Conservation (phyloP, 2,888 invertebrate genomes). For the Elysia crispata region DNA sequence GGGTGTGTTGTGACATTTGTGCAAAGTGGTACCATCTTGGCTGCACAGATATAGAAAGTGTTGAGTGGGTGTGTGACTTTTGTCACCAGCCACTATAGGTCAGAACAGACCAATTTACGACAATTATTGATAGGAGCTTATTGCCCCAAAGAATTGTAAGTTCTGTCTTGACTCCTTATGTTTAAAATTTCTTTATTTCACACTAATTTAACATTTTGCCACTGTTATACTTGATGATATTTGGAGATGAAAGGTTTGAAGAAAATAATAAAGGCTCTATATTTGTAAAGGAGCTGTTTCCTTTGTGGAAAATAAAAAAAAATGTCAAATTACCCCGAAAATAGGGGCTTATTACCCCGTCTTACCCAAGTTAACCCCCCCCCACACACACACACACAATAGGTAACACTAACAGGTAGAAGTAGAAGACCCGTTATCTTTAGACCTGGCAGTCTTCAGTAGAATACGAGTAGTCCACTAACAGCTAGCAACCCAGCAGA, state of each 20-base stretch:
- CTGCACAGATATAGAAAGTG: conserved; percentile 4
- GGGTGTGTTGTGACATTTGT: not conserved
- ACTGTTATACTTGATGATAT: not conserved
- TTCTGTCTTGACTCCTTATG: not conserved
- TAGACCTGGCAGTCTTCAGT: too few species aligned
- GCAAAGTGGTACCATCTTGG: conserved; percentile 1
- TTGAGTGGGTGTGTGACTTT: conserved; percentile 9
- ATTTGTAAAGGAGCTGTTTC: not conserved
- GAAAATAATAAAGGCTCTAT: not conserved
- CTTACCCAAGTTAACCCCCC: too few species aligned
- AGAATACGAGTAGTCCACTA: too few species aligned
- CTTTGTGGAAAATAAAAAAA: not conserved
- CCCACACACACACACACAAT: too few species aligned
- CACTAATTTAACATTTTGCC: not conserved
- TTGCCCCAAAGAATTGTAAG: not conserved
- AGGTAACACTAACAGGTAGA: too few species aligned
- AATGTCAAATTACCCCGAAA: not conserved
- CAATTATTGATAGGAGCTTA: not conserved
- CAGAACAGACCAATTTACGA: not conserved
- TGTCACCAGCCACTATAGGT: conserved; percentile 4
- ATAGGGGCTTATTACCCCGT: too few species aligned
- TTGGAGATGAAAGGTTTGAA: conserved; percentile 1
- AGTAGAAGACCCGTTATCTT: too few species aligned
- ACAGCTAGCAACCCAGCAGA: too few species aligned
- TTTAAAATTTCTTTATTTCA: conserved; percentile 4